These are phyloP conservation scores for Pelodiscus sinensis DNA, from an alignment of 2,113 vertebrate genomes.

Conservation along the genomic window DNA sequence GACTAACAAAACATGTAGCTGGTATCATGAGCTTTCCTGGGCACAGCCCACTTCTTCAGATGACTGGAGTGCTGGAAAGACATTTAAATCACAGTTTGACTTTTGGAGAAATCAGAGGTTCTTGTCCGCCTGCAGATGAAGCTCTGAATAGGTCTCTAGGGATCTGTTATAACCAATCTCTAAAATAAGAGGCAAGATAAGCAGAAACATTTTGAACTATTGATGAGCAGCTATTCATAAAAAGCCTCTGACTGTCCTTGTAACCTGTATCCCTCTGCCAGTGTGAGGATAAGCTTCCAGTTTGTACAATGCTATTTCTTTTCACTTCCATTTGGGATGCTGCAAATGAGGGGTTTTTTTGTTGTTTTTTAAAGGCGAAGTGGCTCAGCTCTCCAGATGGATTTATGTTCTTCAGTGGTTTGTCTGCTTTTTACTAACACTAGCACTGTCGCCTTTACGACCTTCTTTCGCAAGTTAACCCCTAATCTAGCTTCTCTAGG, in stretches of 20 bases:
- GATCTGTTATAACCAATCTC: rapidly evolving
- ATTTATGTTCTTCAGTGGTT: constrained; percentile 22
- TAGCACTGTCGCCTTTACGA: neutral
- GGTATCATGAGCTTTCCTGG: too few species aligned
- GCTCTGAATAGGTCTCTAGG: neutral
- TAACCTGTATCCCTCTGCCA: neutral
- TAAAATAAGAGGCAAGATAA: neutral
- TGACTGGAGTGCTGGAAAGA: too few species aligned
- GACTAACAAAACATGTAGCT: too few species aligned
- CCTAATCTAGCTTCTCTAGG: neutral
- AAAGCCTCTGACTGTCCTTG: neutral
- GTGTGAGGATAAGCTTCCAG: neutral
- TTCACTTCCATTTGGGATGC: neutral
- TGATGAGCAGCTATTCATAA: neutral
- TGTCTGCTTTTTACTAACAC: neutral
- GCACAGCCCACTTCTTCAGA: too few species aligned
- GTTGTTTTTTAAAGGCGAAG: rapidly evolving
- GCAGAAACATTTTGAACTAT: neutral
- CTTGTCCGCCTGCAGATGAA: neutral
- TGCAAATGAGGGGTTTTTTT: neutral
- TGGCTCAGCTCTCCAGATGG: neutral
- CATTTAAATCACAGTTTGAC: neutral
- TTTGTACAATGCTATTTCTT: neutral
- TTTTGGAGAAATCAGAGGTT: neutral
- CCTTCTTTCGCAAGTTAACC: constrained; percentile 32